These are phyloP conservation scores for Adineta ricciae DNA, from an alignment of 2,888 invertebrate species.

Conservation along the genomic window DNA sequence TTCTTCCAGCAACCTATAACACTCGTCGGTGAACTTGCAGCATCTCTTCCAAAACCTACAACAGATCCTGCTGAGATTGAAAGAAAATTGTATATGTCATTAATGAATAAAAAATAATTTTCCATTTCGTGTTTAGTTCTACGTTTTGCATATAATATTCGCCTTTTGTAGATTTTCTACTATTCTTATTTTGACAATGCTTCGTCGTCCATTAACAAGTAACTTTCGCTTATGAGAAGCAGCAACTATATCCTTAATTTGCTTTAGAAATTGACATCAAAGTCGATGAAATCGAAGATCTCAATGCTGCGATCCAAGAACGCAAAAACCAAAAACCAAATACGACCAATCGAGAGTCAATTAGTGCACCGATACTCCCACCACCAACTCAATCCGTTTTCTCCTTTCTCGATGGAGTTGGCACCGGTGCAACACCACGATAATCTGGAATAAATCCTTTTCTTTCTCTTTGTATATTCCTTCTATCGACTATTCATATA, in stretches of 20 bases:
- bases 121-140: background rate
- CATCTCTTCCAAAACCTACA: background rate
- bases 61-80: background rate
- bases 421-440: background rate
- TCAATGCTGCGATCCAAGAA: background rate
- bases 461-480: background rate
- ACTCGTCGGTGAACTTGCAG: background rate
- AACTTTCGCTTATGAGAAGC: background rate
- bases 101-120: background rate
- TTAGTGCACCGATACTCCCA: background rate
- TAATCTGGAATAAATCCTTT: background rate
- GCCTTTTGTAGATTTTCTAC: background rate
- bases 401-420: background rate
- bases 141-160: background rate
- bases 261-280: background rate
- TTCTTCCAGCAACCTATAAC: background rate
- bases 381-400: background rate
- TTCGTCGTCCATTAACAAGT: conserved; percentile 14
- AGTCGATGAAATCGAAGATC: conserved; percentile 19
- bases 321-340: conserved; percentile 15
- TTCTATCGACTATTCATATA: too few species aligned
- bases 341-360: background rate
- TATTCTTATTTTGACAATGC: background rate
- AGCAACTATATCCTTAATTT: background rate
- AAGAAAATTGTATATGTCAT: background rate